A percentile compares a stretch with the other conserved stretches of the same genome.
phyloP scores from a whole-genome alignment of 2,797 vertebrate species.

The Rhinichthys osculus region DNA sequence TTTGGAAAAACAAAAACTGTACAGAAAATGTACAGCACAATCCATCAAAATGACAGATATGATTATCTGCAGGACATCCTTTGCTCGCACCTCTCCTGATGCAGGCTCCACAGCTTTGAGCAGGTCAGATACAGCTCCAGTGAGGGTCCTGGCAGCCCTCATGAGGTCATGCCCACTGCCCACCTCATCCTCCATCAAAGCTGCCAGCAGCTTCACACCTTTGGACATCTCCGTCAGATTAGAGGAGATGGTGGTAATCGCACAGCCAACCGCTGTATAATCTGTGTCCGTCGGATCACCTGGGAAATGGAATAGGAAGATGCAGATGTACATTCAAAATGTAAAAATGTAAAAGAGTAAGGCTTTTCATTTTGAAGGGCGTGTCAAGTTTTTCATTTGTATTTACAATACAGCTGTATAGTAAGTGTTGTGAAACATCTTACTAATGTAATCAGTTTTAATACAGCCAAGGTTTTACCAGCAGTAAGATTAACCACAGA shows the following conservation, averaged over 20 bases:
- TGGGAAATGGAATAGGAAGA: conserved; percentile 61
- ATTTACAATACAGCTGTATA: not conserved
- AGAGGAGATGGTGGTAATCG: conserved; percentile 97
- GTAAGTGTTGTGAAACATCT: not conserved
- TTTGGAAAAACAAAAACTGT: not conserved
- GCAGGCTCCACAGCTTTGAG: conserved; percentile 94
- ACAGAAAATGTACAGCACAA: not conserved
- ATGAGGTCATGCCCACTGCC: conserved; percentile 95
- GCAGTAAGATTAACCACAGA: conserved; percentile 98
- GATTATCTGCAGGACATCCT: not conserved
- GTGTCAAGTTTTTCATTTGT: too few relatives aligned
- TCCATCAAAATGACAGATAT: not conserved
- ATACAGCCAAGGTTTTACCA: conserved; percentile 78
- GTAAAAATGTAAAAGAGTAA: not conserved
- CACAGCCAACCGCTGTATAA: conserved; percentile 96
- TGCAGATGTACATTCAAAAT: not conserved
- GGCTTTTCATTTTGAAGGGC: not conserved
- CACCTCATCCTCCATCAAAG: conserved; percentile 94
- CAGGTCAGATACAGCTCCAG: conserved; percentile 92
- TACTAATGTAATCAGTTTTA: not conserved
- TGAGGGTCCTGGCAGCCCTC: conserved; percentile 91
- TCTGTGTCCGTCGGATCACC: conserved; percentile 95
- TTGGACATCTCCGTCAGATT: conserved; percentile 99
- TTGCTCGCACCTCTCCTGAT: conserved; percentile 88
- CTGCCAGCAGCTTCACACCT: conserved; percentile 94